Conservation (phyloP, 2,888 invertebrate species). For the Rotaria macrura region DNA sequence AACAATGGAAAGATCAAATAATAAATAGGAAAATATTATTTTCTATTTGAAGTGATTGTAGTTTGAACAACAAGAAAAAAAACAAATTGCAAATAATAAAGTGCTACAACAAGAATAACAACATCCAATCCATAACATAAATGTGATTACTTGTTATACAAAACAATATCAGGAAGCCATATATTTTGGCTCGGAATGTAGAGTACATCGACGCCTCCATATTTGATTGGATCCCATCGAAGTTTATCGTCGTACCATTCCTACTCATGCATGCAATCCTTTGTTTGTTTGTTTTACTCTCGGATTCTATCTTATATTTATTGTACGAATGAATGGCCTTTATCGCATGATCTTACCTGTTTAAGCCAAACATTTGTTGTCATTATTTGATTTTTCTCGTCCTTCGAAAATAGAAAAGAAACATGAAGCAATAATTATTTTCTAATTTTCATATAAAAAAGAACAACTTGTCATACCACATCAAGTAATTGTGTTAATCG, state of each 20-base stretch:
- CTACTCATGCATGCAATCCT: constrained; percentile 58
- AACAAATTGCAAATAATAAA: background rate
- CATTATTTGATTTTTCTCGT: constrained; percentile 72
- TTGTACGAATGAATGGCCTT: background rate
- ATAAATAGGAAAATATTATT: background rate
- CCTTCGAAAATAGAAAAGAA: constrained; percentile 1
- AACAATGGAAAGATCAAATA: background rate
- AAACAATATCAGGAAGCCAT: constrained; percentile 56
- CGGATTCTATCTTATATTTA: background rate
- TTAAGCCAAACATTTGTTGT: constrained; percentile 88
- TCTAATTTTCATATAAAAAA: too few species aligned
- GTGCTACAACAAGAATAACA: background rate
- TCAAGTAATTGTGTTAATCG: constrained; percentile 28
- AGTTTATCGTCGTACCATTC: constrained; percentile 72
- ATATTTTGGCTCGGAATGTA: constrained; percentile 93
- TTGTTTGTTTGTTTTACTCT: background rate
- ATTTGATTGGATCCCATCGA: constrained; percentile 85
- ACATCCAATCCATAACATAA: background rate
- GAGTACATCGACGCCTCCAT: constrained; percentile 81
- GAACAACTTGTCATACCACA: background rate
- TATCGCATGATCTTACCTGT: background rate
- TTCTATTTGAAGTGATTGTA: background rate
- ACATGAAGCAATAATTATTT: too few species aligned
- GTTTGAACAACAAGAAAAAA: background rate
- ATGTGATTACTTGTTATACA: constrained; percentile 29